Base-by-base conservation (phyloP, 53 echinoderm and acorn worm genomes). In the Henricia sp. region DNA sequence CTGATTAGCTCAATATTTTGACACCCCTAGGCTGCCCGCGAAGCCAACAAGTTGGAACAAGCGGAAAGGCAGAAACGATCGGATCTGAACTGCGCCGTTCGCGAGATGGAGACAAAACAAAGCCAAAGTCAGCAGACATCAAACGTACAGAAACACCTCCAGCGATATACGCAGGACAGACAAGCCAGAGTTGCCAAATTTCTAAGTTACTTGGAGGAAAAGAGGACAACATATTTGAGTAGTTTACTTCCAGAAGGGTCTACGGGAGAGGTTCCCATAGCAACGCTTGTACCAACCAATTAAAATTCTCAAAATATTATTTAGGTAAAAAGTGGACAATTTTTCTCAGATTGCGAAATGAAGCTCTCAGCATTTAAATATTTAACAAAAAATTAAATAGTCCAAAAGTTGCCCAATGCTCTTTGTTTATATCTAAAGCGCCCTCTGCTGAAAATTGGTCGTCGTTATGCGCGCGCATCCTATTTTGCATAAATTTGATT, bases 1-100 rank as follows among this genome's bases (percentile, higher is more conserved):
- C n/a, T n/a, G n/a, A n/a, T n/a, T n/a, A n/a, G n/a, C n/a, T n/a
- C n/a, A n/a, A n/a, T n/a, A n/a, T n/a, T 51, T 50, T 77, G n/a
- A 66, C 28, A n/a, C 36, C 51, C 37, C 4, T 74, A 92, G 92
- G 68, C 82, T 27, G 92, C 83, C 16, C 86, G 72, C 74, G 85
- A 90, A 39, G 27, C 60, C 16, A 66, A 68, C 17, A 59, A 51
- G 54, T 28, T 48, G n/a, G 88, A 73, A 57, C 60, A 87, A 29
- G 64, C 32, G 0, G 85, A 68, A 59, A 68, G 55, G 59, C 75
- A 74, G 43, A 26, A 41, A 56, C 40, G 68, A 21, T 85, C 77
- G 8, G 90, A 90, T 39, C 50, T 84, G 43, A 75, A 69, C 28
- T 84, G 84, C 35, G 78, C 75, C 24, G 34, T 85, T 26, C 54